phyloP scores from a whole-genome alignment of 1,140 invertebrate species.

The Littorina saxatilis region DNA sequence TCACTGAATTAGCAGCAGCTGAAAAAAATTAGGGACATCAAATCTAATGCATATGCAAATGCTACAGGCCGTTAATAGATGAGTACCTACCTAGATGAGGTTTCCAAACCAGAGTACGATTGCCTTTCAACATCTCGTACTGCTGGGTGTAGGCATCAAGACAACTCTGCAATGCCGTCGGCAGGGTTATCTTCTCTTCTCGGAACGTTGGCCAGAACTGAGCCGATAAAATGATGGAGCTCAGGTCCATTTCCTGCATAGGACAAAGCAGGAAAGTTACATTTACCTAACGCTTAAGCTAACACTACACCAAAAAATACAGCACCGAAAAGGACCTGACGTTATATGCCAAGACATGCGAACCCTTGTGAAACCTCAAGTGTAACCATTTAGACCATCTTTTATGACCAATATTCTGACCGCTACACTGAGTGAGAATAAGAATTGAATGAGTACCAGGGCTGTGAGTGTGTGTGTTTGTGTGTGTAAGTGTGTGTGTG shows the following conservation, averaged over 20 bases:
- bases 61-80: too few species aligned
- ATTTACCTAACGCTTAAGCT: conserved; percentile 18
- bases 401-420: too few species aligned
- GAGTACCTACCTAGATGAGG: conserved; percentile 88
- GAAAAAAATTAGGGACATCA: too few species aligned
- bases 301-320: too few species aligned
- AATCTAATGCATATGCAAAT: too few species aligned
- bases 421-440: too few species aligned
- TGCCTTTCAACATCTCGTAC: conserved; percentile 95
- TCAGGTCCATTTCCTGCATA: conserved; percentile 81
- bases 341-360: too few species aligned
- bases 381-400: neutral
- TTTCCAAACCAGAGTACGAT: conserved; percentile 95
- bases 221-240: conserved; percentile 94
- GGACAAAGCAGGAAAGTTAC: neutral
- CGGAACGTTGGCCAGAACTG: conserved; percentile 99
- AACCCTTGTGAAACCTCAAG: neutral
- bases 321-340: neutral
- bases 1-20: too few species aligned
- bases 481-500: too few species aligned
- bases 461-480: too few species aligned
- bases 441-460: too few species aligned
- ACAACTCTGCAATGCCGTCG: conserved; percentile 86
- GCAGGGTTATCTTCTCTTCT: conserved; percentile 93
- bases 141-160: conserved; percentile 92